A percentile compares a stretch with the other conserved stretches of the same genome.
Conservation (phyloP, 2,113 vertebrate species). For the Entelurus aequoreus region DNA sequence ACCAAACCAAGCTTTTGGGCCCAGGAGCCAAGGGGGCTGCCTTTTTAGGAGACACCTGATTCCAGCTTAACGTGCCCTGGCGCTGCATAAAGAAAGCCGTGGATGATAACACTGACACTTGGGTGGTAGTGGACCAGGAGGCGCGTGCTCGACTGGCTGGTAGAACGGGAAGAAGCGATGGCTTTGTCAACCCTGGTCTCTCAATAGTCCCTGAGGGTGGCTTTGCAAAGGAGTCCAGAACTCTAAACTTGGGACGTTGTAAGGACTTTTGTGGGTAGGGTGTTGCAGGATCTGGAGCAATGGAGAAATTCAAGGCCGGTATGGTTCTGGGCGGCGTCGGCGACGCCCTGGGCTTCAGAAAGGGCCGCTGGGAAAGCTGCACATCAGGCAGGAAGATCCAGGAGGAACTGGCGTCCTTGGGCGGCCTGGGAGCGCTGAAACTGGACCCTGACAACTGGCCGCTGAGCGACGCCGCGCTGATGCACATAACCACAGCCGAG, state of each 20-base stretch:
- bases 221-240: conserved; percentile 1
- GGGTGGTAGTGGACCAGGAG: conserved; percentile 2
- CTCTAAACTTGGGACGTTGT: conserved; percentile 1
- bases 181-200: background rate
- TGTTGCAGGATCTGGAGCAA: conserved; percentile 26
- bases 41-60: conserved; percentile 78
- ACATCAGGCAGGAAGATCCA: conserved; percentile 77
- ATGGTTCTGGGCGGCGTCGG: conserved; percentile 84
- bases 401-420: conserved; percentile 77
- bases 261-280: background rate
- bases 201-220: background rate
- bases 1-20: conserved; percentile 25
- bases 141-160: background rate
- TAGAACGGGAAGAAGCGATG: background rate
- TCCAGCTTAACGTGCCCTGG: conserved; percentile 27
- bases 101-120: conserved; percentile 52
- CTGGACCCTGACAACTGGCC: conserved; percentile 85
- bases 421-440: conserved; percentile 79
- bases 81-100: conserved; percentile 57
- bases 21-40: conserved; percentile 68
- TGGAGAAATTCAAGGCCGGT: conserved; percentile 92
- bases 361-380: conserved; percentile 75
- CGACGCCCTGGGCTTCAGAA: conserved; percentile 85
- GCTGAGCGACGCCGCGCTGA: conserved; percentile 84
- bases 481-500: conserved; percentile 90